A percentile compares a stretch with the other conserved stretches of the same genome.
Conservation (phyloP, 2,113 vertebrate genomes). For the Carassius gibelio region DNA sequence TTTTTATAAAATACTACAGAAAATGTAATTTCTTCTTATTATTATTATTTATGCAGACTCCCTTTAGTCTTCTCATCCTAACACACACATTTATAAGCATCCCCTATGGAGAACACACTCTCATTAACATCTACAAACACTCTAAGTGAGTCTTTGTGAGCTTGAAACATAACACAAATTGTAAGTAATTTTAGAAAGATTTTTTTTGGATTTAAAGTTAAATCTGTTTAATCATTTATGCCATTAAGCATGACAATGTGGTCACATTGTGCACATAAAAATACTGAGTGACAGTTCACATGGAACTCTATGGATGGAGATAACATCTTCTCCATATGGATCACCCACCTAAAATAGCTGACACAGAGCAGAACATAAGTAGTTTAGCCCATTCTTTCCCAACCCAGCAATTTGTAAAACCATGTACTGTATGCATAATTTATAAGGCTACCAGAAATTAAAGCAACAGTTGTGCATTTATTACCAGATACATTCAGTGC, state of each 20-base stretch:
- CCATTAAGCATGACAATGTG: background rate
- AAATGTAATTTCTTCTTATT: background rate
- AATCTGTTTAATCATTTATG: background rate
- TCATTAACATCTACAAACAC: background rate
- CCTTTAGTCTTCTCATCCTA: background rate
- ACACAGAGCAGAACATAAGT: background rate
- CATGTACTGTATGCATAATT: slow-evolving; percentile 21
- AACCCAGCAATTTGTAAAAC: slow-evolving; percentile 18
- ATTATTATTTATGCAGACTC: background rate
- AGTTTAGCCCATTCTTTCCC: background rate
- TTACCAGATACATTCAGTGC: background rate
- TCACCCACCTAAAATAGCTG: background rate
- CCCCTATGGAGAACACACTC: background rate
- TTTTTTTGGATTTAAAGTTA: background rate
- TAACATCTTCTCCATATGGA: slow-evolving; percentile 26
- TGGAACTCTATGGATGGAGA: background rate
- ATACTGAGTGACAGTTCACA: slow-evolving; percentile 5
- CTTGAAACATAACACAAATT: background rate
- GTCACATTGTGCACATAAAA: background rate
- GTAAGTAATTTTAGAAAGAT: too few relatives aligned
- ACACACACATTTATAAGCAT: background rate
- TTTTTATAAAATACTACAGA: background rate
- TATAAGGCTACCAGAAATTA: background rate
- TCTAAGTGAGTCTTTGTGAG: background rate
- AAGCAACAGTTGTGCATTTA: slow-evolving; percentile 2